These are phyloP conservation scores for Phainopepla nitens DNA, from an alignment of 2,113 vertebrate genomes.

Conservation along the genomic window DNA sequence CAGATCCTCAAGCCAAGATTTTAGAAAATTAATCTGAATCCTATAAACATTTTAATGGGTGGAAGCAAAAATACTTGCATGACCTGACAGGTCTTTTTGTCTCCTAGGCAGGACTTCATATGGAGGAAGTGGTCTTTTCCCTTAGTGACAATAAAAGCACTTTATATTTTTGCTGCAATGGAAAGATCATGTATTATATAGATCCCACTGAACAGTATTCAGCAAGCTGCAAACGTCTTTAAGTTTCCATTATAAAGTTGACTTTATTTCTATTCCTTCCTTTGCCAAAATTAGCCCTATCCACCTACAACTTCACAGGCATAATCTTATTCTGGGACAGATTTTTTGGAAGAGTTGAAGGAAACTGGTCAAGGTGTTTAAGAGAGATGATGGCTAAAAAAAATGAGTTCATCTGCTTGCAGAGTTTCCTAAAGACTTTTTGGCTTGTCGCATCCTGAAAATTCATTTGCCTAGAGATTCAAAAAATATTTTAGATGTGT, in stretches of 20 bases:
- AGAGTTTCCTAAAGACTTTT: slow-evolving; percentile 12
- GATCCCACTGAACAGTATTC: not conserved
- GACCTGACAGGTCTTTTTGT: not conserved
- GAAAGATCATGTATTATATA: not conserved
- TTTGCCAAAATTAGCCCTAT: slow-evolving; percentile 38
- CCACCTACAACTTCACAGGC: slow-evolving; percentile 28
- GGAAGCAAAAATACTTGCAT: slow-evolving; percentile 5
- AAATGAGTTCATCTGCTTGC: slow-evolving; percentile 54
- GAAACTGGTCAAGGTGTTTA: slow-evolving; percentile 62
- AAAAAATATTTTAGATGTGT: slow-evolving; percentile 22
- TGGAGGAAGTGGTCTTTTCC: not conserved
- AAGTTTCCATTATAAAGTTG: not conserved
- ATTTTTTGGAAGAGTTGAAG: slow-evolving; percentile 43
- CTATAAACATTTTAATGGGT: not conserved
- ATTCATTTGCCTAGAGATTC: slow-evolving; percentile 16
- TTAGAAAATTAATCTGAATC: slow-evolving; percentile 7
- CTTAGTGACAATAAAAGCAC: not conserved
- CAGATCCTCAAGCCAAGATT: not conserved
- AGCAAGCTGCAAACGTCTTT: slow-evolving; percentile 16
- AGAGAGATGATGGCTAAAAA: slow-evolving; percentile 15
- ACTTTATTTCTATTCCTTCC: not conserved
- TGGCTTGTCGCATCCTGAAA: slow-evolving; percentile 46
- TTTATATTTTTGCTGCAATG: slow-evolving; percentile 1
- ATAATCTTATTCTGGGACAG: slow-evolving; percentile 25
- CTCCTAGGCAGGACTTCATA: not conserved